Evolutionary conservation across 2,113 vertebrate genomes (phyloP).

Genomic region (Myrmophylax atrothorax): DNA sequence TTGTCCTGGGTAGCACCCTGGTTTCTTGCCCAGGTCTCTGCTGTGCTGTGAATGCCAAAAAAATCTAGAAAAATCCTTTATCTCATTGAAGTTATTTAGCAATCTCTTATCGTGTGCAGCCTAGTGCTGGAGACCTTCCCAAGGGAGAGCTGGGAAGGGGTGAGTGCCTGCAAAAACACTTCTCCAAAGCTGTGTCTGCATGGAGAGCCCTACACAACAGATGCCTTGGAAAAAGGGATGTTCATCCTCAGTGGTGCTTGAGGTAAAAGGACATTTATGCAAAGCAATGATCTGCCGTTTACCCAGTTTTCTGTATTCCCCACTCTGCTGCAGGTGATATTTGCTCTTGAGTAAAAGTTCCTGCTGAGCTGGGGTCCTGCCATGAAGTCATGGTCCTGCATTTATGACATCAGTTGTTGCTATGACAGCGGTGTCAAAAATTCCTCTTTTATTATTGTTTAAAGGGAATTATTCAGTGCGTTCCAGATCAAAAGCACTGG

Average conservation of each 20-base stretch:
- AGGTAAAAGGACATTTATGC: neutral
- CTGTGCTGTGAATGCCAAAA: neutral
- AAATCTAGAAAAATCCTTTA: neutral
- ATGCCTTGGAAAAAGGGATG: fast-evolving
- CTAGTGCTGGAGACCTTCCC: neutral
- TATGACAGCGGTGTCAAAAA: neutral
- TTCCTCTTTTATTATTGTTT: neutral
- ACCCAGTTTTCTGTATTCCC: neutral
- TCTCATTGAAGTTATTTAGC: neutral
- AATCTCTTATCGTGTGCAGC: neutral
- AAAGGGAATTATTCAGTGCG: slow-evolving; percentile 52
- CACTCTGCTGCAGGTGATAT: neutral
- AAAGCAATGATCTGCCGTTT: neutral
- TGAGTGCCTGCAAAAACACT: neutral
- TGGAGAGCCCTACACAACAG: fast-evolving
- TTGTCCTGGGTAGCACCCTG: neutral
- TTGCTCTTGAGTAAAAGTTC: neutral
- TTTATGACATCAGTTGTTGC: neutral
- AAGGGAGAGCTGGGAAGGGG: neutral
- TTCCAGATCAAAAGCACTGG: slow-evolving; percentile 37
- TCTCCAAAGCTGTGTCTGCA: fast-evolving
- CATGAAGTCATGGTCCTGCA: neutral
- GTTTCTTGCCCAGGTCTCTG: neutral
- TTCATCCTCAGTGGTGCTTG: neutral
- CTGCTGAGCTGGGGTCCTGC: neutral